These are phyloP conservation scores for Penaeus vannamei DNA, from an alignment of 1,140 invertebrate species.

Conservation along the genomic window DNA sequence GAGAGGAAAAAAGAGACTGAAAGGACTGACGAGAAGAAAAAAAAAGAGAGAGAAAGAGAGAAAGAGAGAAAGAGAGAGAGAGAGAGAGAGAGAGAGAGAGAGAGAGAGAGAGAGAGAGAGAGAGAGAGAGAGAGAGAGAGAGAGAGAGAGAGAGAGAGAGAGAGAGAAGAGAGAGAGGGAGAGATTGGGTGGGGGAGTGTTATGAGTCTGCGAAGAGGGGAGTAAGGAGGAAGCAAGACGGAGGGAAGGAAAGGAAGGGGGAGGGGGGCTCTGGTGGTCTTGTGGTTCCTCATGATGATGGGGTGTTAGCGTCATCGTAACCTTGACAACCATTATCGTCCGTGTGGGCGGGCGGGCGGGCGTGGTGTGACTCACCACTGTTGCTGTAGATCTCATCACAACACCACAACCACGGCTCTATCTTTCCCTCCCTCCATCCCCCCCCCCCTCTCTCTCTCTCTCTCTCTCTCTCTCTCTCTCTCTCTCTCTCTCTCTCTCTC, in stretches of 20 bases:
- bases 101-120: background rate
- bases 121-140: background rate
- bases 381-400: background rate
- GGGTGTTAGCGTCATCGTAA: no score
- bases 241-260: slow-evolving; percentile 26
- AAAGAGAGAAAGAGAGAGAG: no score
- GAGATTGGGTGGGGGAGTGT: no score
- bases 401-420: background rate
- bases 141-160: no score
- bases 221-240: no score
- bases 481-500: slow-evolving; percentile 40
- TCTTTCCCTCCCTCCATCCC: background rate
- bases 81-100: no score
- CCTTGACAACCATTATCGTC: no score
- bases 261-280: slow-evolving; percentile 5
- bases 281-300: background rate
- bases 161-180: background rate
- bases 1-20: no score
- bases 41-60: no score
- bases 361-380: background rate
- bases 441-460: background rate
- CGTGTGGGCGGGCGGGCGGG: no score
- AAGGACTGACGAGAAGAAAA: no score
- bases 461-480: slow-evolving; percentile 17
- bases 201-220: no score